Evolutionary conservation across 1,140 invertebrate genomes (phyloP).

Genomic region (Cyclargus thomasi): DNA sequence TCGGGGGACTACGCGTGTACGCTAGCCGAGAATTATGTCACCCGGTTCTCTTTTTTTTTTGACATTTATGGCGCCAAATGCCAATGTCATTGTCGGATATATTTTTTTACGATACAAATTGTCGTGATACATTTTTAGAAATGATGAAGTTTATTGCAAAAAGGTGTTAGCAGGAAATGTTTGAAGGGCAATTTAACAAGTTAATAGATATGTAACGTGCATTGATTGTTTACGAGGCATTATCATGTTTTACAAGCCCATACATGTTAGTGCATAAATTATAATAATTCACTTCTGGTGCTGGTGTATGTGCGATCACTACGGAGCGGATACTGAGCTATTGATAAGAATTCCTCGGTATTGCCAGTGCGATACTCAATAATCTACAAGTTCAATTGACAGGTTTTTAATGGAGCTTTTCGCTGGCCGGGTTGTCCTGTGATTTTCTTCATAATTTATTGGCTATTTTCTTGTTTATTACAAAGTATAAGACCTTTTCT

Average conservation of each 20-base stretch:
- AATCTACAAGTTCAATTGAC: not conserved
- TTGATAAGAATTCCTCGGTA: not conserved
- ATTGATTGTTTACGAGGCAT: not conserved
- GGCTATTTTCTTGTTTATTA: slow-evolving; percentile 3
- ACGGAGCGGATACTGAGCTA: not conserved
- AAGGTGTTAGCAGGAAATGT: not conserved
- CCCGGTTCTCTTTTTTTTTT: not conserved
- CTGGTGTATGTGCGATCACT: not conserved
- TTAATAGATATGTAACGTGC: not conserved
- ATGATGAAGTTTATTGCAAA: not conserved
- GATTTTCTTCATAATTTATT: not conserved
- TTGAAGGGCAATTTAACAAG: not conserved
- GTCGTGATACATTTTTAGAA: not conserved
- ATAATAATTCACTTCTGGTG: not conserved
- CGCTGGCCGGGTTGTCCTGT: not conserved
- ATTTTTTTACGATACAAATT: not conserved
- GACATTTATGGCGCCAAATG: not conserved
- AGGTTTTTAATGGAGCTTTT: not conserved
- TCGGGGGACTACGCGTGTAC: slow-evolving; percentile 38
- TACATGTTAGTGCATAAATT: not conserved
- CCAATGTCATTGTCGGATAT: not conserved
- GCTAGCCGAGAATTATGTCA: slow-evolving; percentile 2
- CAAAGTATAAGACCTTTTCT: slow-evolving; percentile 1
- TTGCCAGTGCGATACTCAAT: not conserved
- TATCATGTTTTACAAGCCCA: slow-evolving; percentile 1